Conservation (phyloP, 2,797 vertebrate genomes). For the Helostoma temminkii region DNA sequence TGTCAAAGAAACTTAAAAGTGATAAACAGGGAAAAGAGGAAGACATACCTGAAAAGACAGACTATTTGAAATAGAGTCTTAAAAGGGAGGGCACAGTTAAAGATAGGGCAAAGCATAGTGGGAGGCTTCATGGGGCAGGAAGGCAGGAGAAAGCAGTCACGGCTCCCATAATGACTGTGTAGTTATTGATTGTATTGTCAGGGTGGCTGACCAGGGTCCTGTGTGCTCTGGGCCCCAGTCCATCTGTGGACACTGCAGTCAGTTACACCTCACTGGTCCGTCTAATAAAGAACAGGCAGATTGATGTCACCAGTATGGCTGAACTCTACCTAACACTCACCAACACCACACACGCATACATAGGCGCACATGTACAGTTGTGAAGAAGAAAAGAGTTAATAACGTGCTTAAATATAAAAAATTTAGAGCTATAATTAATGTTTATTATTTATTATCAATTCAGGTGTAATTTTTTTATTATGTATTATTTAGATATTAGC, state of each 20-base stretch:
- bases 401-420: slow-evolving; percentile 22
- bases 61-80: slow-evolving; percentile 16
- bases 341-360: slow-evolving; percentile 29
- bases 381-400: slow-evolving; percentile 37
- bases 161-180: slow-evolving; percentile 81
- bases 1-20: not conserved
- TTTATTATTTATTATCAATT: slow-evolving; percentile 16
- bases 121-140: slow-evolving; percentile 51
- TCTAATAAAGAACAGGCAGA: slow-evolving; percentile 89
- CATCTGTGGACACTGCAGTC: slow-evolving; percentile 89
- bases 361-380: slow-evolving; percentile 7
- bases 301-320: slow-evolving; percentile 86
- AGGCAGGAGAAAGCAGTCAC: slow-evolving; percentile 60
- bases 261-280: slow-evolving; percentile 87
- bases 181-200: slow-evolving; percentile 89
- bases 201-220: slow-evolving; percentile 82
- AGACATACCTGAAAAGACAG: not conserved
- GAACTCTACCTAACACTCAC: slow-evolving; percentile 85
- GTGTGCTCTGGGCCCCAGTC: slow-evolving; percentile 83
- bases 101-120: slow-evolving; percentile 26
- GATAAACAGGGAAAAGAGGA: not conserved
- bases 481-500: not conserved
- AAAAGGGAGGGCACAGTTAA: slow-evolving; percentile 34
- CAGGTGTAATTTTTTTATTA: slow-evolving; percentile 8
- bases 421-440: not conserved